Conservation (phyloP, 2,888 invertebrate genomes). For the Pyrgus malvae region DNA sequence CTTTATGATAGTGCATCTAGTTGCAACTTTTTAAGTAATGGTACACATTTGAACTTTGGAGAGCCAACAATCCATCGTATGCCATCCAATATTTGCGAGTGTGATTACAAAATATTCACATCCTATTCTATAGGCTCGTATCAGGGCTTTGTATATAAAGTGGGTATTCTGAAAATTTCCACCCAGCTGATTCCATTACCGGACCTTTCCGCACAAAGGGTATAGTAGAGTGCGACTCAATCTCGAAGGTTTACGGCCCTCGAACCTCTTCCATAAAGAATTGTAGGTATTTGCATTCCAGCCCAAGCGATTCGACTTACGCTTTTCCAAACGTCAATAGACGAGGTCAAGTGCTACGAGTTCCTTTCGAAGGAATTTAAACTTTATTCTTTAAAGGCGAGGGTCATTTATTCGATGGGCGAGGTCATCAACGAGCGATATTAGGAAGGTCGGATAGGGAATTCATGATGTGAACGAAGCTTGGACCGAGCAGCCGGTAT, state of each 20-base stretch:
- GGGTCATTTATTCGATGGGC: conserved; percentile 13
- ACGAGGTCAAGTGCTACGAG: conserved; percentile 49
- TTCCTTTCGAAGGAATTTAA: conserved; percentile 21
- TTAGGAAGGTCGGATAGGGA: conserved; percentile 29
- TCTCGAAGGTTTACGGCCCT: conserved; percentile 55
- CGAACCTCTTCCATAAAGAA: conserved; percentile 57
- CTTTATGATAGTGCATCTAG: background rate
- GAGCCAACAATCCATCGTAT: background rate
- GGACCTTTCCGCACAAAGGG: conserved; percentile 65
- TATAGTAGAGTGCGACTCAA: conserved; percentile 58
- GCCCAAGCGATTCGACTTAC: conserved; percentile 61
- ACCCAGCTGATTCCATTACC: conserved; percentile 68
- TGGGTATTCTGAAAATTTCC: conserved; percentile 20
- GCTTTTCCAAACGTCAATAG: conserved; percentile 53
- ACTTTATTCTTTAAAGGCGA: conserved; percentile 20
- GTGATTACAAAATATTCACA: conserved; percentile 6
- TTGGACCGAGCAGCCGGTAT: conserved; percentile 21
- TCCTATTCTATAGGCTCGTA: conserved; percentile 1
- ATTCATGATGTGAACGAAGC: conserved; percentile 30
- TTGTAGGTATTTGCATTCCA: conserved; percentile 72
- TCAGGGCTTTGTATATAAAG: conserved; percentile 15
- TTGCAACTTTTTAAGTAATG: background rate
- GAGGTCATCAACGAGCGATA: conserved; percentile 26
- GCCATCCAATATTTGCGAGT: conserved; percentile 4
- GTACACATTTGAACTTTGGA: background rate